Evolutionary conservation across 2,888 invertebrate species (phyloP), one percentile per base, ranked within the genome.

Genomic region (Cosmorhoe ocellata): DNA sequence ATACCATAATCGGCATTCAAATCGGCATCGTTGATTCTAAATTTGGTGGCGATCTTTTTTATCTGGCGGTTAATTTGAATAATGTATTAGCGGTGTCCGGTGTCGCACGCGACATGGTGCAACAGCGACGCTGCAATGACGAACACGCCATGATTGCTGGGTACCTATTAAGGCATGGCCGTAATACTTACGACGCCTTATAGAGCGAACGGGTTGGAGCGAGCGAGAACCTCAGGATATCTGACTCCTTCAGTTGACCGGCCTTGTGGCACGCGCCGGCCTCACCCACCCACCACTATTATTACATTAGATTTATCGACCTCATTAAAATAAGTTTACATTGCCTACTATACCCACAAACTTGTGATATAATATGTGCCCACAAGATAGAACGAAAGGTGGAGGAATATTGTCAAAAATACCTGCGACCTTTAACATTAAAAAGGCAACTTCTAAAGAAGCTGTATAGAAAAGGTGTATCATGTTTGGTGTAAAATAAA

Each of bases 231-330:
- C 60, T 55, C 68, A 69, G 77, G 76, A 78, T 70, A 79, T 70
- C 78, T 66, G 77, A 78, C 74, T 79, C 74, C 83, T 76, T 71
- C 76, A 77, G 74, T 73, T 72, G 76, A 75, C 76, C 83, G 88
- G 81, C 88, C 89, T 88, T 87, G 89, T 69, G 88, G 89, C 89
- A 90, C 89, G 89, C 87, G 89, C 85, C 86, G 65, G 65, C 18
- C n/a, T 11, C 51, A 64, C 61, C 56, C 51, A 64, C 61, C 56
- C 67, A 67, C 69, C 66, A 60, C 64, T 66, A 73, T 70, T 74
- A 73, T 70, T 74, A 72, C 73, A 75, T 76, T 81, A 79, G 81
- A 84, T 84, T 81, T 83, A 83, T 74, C 67, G 73, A 69, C 66
- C 71, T 78, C 73, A 80, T 82, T 82, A 68, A 68, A 73, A 69